Evolutionary conservation across 2,797 vertebrate genomes (phyloP).

Genomic region (Caiman crocodilus): DNA sequence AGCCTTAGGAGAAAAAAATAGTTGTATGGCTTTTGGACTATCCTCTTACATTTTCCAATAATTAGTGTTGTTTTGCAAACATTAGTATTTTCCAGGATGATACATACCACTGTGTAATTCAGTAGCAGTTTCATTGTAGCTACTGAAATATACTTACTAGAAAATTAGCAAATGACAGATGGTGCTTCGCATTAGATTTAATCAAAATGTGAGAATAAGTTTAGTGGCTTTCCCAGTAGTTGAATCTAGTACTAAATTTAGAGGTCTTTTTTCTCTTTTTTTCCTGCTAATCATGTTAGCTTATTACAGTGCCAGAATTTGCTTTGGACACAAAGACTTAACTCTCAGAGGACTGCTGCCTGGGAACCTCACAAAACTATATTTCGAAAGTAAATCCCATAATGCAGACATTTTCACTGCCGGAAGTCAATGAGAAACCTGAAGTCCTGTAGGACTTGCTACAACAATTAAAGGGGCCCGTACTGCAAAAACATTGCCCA

Average conservation of each 20-base stretch:
- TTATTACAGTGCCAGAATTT: background rate
- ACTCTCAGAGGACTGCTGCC: background rate
- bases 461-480: background rate
- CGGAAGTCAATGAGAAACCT: background rate
- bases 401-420: background rate
- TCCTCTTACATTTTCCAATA: conserved; percentile 12
- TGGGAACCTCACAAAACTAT: background rate
- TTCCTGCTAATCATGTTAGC: background rate
- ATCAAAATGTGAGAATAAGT: background rate
- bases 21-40: conserved; percentile 1
- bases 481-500: too few species aligned
- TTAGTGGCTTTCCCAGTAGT: background rate
- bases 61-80: conserved; percentile 26
- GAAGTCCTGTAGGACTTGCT: background rate
- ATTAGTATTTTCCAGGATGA: background rate
- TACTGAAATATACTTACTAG: background rate
- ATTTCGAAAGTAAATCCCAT: background rate
- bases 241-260: background rate
- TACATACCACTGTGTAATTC: background rate
- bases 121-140: background rate
- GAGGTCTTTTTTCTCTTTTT: background rate
- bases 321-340: background rate
- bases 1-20: background rate
- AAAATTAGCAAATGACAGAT: conserved; percentile 25
- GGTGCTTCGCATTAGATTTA: background rate